These are phyloP conservation scores for Drosophila algonquin DNA, from an alignment of 2,888 invertebrate genomes.

Conservation along the genomic window DNA sequence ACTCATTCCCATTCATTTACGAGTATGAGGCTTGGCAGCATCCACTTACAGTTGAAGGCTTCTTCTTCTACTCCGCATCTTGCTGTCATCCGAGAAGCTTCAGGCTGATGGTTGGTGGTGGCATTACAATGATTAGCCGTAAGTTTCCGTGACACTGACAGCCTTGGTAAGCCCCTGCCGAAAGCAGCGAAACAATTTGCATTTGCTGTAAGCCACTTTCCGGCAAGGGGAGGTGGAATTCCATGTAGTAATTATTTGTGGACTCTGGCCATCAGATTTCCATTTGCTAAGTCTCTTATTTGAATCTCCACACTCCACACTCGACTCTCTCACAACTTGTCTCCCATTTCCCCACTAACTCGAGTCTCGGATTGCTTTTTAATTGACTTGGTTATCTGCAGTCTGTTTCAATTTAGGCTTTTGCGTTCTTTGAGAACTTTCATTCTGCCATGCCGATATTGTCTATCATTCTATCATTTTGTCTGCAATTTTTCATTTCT, in stretches of 20 bases:
- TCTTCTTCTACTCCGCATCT: slow-evolving; percentile 30
- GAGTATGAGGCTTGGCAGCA: slow-evolving; percentile 41
- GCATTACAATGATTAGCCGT: slow-evolving; percentile 65
- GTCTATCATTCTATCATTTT: slow-evolving; percentile 50
- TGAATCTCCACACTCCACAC: background rate
- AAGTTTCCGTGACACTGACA: slow-evolving; percentile 67
- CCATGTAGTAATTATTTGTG: slow-evolving; percentile 22
- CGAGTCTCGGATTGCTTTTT: slow-evolving; percentile 40
- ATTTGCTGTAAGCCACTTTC: slow-evolving; percentile 14
- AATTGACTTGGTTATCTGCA: slow-evolving; percentile 44
- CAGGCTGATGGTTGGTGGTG: background rate
- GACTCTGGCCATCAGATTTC: slow-evolving; percentile 24
- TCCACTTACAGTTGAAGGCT: slow-evolving; percentile 58
- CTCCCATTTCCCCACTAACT: background rate
- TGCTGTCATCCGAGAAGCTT: slow-evolving; percentile 20
- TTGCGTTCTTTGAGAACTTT: slow-evolving; percentile 30
- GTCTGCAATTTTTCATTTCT: slow-evolving; percentile 33
- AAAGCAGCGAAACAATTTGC: slow-evolving; percentile 2
- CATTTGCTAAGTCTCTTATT: slow-evolving; percentile 24
- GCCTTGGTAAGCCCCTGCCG: slow-evolving; percentile 21
- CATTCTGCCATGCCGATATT: slow-evolving; percentile 28
- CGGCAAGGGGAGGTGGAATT: background rate
- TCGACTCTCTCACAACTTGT: background rate
- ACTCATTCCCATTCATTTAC: slow-evolving; percentile 62
- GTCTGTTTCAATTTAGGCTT: slow-evolving; percentile 44